These are phyloP conservation scores for Catharus bicknelli DNA, from an alignment of 2,113 vertebrate species.

Conservation along the genomic window DNA sequence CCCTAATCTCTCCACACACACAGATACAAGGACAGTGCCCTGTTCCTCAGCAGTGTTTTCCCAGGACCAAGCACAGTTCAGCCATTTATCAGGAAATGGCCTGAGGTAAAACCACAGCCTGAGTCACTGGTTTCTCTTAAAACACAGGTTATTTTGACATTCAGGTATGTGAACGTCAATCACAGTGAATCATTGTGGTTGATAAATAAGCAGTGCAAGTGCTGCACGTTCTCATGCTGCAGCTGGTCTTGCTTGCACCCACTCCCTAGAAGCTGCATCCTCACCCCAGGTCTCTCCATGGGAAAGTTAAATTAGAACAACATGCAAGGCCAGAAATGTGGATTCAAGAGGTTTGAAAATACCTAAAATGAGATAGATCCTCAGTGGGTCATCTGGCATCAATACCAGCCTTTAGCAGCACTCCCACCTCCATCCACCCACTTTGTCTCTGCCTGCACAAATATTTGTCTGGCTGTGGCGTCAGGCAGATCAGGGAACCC, in stretches of 20 bases:
- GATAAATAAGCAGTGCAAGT: background rate
- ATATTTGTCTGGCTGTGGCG: background rate
- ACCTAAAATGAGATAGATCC: background rate
- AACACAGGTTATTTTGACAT: slow-evolving; percentile 20
- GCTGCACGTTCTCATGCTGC: background rate
- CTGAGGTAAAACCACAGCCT: slow-evolving; percentile 45
- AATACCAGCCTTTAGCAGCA: background rate
- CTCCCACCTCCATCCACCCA: background rate
- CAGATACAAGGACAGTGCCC: background rate
- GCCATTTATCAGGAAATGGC: slow-evolving; percentile 30
- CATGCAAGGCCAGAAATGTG: background rate
- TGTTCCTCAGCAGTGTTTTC: background rate
- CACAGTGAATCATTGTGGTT: slow-evolving; percentile 10
- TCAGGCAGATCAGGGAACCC: background rate
- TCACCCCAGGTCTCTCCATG: background rate
- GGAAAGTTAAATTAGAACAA: background rate
- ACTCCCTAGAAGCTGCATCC: background rate
- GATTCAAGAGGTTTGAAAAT: background rate
- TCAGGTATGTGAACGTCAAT: slow-evolving; percentile 15
- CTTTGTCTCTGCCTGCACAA: background rate
- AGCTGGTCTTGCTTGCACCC: background rate
- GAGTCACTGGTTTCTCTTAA: slow-evolving; percentile 53
- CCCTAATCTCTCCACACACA: background rate
- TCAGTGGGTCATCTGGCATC: background rate
- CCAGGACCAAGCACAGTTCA: slow-evolving; percentile 1